Evolutionary conservation across 2,113 vertebrate genomes (phyloP).

Genomic region (Heloderma charlesbogerti): DNA sequence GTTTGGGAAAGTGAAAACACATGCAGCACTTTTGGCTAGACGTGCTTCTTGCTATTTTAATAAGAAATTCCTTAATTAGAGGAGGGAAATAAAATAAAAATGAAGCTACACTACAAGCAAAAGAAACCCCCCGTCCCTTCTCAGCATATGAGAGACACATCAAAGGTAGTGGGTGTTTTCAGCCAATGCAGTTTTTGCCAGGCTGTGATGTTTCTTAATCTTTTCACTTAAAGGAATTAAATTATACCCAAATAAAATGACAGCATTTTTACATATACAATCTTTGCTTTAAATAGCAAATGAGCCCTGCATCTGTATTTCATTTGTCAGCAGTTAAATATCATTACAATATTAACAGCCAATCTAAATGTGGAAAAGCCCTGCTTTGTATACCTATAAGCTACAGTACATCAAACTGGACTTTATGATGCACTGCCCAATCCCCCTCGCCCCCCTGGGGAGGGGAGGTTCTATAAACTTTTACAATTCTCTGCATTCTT

Average conservation of each 20-base stretch:
- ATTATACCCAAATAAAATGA: not conserved
- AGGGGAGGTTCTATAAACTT: slow-evolving; percentile 42
- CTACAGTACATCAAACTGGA: slow-evolving; percentile 58
- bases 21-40: slow-evolving; percentile 49
- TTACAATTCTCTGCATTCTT: slow-evolving; percentile 72
- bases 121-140: slow-evolving; percentile 33
- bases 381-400: slow-evolving; percentile 62
- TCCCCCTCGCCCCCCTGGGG: too few species aligned
- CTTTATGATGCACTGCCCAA: slow-evolving; percentile 37
- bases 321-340: slow-evolving; percentile 67
- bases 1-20: slow-evolving; percentile 62
- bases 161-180: slow-evolving; percentile 54
- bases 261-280: slow-evolving; percentile 38
- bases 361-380: slow-evolving; percentile 36
- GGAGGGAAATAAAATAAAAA: slow-evolving; percentile 48
- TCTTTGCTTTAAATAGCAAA: slow-evolving; percentile 5
- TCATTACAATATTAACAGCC: slow-evolving; percentile 64
- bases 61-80: slow-evolving; percentile 68
- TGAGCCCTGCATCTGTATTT: slow-evolving; percentile 43
- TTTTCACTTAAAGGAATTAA: slow-evolving; percentile 21
- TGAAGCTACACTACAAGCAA: slow-evolving; percentile 35
- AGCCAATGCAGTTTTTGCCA: slow-evolving; percentile 27
- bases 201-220: slow-evolving; percentile 28
- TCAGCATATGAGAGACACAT: not conserved
- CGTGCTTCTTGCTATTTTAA: slow-evolving; percentile 64